These are phyloP conservation scores for Apostichopus japonicus DNA, from an alignment of 35 echinoderm and acorn worm species.

Conservation along the genomic window DNA sequence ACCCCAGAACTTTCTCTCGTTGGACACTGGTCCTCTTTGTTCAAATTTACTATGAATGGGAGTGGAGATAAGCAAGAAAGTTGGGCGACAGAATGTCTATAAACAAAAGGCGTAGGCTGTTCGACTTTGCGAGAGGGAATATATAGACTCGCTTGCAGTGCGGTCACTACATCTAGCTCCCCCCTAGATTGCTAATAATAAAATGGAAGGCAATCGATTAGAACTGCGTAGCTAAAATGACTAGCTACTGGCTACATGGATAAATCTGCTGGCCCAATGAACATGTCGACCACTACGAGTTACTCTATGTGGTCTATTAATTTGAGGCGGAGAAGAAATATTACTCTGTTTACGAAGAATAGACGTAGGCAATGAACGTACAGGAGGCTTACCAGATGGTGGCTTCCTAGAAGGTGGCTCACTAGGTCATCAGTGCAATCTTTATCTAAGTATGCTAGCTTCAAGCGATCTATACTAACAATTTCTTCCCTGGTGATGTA, in stretches of 20 bases:
- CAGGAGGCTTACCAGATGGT: neutral
- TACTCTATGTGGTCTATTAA: neutral
- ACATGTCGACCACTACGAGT: slow-evolving; percentile 18
- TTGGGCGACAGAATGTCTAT: too few relatives aligned
- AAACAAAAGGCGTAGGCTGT: too few relatives aligned
- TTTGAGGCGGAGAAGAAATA: neutral
- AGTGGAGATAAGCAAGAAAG: too few relatives aligned
- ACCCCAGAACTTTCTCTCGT: too few relatives aligned
- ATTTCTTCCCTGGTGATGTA: neutral
- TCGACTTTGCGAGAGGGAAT: too few relatives aligned
- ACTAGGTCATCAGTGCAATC: neutral
- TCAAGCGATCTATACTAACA: slow-evolving; percentile 1
- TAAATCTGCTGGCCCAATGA: neutral
- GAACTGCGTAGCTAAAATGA: too few relatives aligned
- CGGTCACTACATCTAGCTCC: too few relatives aligned
- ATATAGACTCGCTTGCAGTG: too few relatives aligned
- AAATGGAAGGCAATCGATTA: too few relatives aligned
- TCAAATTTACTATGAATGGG: too few relatives aligned
- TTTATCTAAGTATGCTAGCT: neutral
- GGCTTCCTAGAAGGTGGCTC: neutral
- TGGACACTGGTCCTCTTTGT: too few relatives aligned
- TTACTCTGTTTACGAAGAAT: neutral
- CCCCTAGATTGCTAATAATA: too few relatives aligned
- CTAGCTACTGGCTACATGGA: neutral
- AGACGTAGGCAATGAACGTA: neutral